Percentiles rank a stretch among this genome's conserved stretches.
Evolutionary conservation across 2,797 vertebrate species (phyloP).

Genomic region (Schizopygopsis pylzovi): DNA sequence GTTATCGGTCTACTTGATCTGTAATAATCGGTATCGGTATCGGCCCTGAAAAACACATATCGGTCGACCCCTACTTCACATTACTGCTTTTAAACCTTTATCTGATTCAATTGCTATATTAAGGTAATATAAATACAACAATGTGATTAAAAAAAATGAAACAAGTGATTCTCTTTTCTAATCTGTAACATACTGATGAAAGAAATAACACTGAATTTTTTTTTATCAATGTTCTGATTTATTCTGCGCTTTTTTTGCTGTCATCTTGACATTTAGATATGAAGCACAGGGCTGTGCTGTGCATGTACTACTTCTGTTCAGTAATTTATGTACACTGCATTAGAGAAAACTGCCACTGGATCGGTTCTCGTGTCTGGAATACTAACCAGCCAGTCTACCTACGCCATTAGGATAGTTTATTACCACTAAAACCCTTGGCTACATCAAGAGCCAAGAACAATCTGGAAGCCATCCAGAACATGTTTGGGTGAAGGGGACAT

Average conservation of each 20-base stretch:
- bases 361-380: slow-evolving; percentile 74
- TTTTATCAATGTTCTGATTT: neutral
- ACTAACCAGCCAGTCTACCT: slow-evolving; percentile 68
- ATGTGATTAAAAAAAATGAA: too few species aligned
- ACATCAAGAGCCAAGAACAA: slow-evolving; percentile 39
- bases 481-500: slow-evolving; percentile 33
- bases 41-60: too few species aligned
- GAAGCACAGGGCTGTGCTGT: slow-evolving; percentile 1
- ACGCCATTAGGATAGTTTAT: slow-evolving; percentile 57
- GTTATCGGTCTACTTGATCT: too few species aligned
- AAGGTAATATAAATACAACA: neutral
- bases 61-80: too few species aligned
- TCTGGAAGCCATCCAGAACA: slow-evolving; percentile 31
- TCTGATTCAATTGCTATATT: too few species aligned
- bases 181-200: too few species aligned
- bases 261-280: slow-evolving; percentile 34
- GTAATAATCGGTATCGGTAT: too few species aligned
- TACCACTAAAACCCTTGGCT: slow-evolving; percentile 31
- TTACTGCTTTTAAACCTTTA: slow-evolving; percentile 1
- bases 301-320: slow-evolving; percentile 57
- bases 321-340: slow-evolving; percentile 67
- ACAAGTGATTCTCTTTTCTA: too few species aligned
- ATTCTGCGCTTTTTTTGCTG: slow-evolving; percentile 8
- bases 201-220: neutral
- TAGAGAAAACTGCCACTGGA: slow-evolving; percentile 68